Conservation (phyloP, 2,113 vertebrate species). For the Elephas maximus region DNA sequence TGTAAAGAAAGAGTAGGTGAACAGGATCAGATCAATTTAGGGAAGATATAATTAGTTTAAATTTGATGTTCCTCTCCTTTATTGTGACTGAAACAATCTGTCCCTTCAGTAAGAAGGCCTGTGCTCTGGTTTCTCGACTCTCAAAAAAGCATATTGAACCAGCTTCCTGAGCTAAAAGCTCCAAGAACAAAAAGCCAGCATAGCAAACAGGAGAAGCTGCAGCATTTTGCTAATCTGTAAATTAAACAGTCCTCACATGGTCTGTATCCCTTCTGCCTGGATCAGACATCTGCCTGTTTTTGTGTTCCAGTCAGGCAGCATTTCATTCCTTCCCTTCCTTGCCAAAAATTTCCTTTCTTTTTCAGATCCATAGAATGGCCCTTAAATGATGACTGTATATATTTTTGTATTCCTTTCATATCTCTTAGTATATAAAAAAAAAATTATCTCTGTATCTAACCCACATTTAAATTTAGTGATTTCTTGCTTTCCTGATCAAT, state of each 20-base stretch:
- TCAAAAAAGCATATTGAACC: not conserved
- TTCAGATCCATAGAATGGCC: not conserved
- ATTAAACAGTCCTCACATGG: not conserved
- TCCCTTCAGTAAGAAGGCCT: slow-evolving; percentile 14
- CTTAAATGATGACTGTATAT: not conserved
- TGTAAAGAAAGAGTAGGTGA: not conserved
- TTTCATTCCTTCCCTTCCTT: not conserved
- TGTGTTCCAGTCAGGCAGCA: not conserved
- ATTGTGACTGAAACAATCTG: not conserved
- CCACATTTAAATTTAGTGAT: slow-evolving; percentile 15
- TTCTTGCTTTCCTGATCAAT: slow-evolving; percentile 17
- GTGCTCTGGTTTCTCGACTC: slow-evolving; percentile 7
- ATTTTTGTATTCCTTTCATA: not conserved
- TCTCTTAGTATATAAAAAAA: not conserved
- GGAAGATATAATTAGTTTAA: slow-evolving; percentile 22
- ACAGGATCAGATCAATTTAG: not conserved
- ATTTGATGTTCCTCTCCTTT: slow-evolving; percentile 11
- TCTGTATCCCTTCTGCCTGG: not conserved
- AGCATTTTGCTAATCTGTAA: slow-evolving; percentile 28
- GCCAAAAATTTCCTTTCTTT: slow-evolving; percentile 31
- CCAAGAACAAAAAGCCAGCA: not conserved
- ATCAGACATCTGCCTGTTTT: slow-evolving; percentile 50
- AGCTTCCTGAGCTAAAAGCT: slow-evolving; percentile 51
- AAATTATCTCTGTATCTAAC: not conserved
- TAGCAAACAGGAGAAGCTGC: slow-evolving; percentile 11